Conservation (phyloP, 2,888 invertebrate species). For the Ceramica pisi region DNA sequence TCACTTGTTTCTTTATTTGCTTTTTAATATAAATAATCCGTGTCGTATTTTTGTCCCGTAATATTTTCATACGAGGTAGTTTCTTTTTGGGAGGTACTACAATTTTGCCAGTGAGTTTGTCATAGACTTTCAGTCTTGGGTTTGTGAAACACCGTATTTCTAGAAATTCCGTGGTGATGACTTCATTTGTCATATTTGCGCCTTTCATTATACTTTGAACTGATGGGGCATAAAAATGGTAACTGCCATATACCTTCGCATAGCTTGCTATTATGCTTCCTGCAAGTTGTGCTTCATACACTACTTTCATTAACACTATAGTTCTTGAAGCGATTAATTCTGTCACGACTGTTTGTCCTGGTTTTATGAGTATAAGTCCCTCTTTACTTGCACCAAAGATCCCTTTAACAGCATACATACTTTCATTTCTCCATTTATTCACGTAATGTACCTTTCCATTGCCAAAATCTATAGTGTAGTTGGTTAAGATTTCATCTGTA, state of each 20-base stretch:
- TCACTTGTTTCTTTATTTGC: conserved; percentile 32
- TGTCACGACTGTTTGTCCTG: conserved; percentile 71
- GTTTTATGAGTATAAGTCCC: conserved; percentile 67
- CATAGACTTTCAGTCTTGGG: conserved; percentile 73
- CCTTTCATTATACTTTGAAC: conserved; percentile 79
- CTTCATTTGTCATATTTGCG: conserved; percentile 75
- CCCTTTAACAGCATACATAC: conserved; percentile 58
- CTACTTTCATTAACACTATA: conserved; percentile 74
- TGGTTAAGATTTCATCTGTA: conserved; percentile 70
- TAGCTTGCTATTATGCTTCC: conserved; percentile 80
- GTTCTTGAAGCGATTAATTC: conserved; percentile 75
- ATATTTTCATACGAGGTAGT: conserved; percentile 50
- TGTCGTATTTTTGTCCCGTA: conserved; percentile 49
- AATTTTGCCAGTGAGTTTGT: conserved; percentile 69
- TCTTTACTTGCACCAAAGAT: conserved; percentile 69
- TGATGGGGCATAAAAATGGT: conserved; percentile 82
- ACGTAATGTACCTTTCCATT: conserved; percentile 65
- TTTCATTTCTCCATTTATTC: conserved; percentile 77
- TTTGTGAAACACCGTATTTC: conserved; percentile 78
- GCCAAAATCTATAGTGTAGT: conserved; percentile 71
- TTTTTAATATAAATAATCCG: conserved; percentile 48
- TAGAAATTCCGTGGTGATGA: conserved; percentile 75
- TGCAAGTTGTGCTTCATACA: conserved; percentile 72
- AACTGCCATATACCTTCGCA: conserved; percentile 77
- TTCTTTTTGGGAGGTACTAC: conserved; percentile 37